These are phyloP conservation scores for Chrysomallon squamiferum DNA, from an alignment of 1,140 invertebrate species.

Conservation along the genomic window DNA sequence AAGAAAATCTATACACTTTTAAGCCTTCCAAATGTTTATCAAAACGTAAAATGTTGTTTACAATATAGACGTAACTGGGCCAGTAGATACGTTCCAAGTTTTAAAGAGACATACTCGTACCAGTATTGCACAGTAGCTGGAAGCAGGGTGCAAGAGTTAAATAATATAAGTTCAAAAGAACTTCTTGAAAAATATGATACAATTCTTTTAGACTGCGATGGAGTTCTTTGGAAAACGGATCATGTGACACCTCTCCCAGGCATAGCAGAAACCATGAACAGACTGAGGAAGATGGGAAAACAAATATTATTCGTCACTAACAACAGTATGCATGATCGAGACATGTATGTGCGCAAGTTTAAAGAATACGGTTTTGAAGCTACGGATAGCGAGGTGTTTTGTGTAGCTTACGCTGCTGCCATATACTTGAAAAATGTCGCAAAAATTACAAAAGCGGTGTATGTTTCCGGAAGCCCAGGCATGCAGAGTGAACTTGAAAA, in stretches of 20 bases:
- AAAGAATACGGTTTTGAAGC: conserved; percentile 38
- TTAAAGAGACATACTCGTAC: too few species aligned
- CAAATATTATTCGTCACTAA: conserved; percentile 51
- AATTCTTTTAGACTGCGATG: conserved; percentile 50
- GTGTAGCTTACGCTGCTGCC: conserved; percentile 38
- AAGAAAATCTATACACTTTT: too few species aligned
- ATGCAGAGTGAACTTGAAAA: conserved; percentile 59
- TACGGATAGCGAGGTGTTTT: conserved; percentile 37
- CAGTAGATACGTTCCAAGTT: too few species aligned
- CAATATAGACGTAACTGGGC: too few species aligned
- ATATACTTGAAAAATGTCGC: conserved; percentile 40
- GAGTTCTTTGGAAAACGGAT: conserved; percentile 47
- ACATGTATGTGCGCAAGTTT: conserved; percentile 33
- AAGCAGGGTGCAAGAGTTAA: too few species aligned
- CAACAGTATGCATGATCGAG: conserved; percentile 39
- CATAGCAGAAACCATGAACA: conserved; percentile 26
- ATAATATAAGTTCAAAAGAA: not conserved
- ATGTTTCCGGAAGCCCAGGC: conserved; percentile 52
- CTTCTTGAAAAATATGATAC: conserved; percentile 45
- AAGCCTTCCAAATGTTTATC: too few species aligned
- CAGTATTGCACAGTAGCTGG: too few species aligned
- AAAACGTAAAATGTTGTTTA: too few species aligned
- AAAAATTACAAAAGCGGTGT: conserved; percentile 29
- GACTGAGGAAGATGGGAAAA: conserved; percentile 33
- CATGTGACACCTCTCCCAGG: conserved; percentile 37